Conservation (phyloP, 2,113 vertebrate species). For the Labrus mixtus region DNA sequence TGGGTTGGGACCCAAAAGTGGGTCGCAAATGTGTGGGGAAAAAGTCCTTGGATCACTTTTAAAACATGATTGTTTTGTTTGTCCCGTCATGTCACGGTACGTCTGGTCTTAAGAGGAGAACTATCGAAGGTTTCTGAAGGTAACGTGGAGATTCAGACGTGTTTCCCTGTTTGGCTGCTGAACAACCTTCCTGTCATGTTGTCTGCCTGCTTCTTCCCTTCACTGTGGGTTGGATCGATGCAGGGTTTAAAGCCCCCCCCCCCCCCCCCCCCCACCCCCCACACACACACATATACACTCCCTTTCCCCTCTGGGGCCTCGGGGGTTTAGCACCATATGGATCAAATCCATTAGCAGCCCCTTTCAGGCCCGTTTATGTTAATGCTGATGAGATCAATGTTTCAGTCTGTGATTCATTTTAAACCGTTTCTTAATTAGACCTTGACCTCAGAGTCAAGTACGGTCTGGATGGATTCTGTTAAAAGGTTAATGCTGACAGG, state of each 20-base stretch:
- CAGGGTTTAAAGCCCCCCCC: background rate
- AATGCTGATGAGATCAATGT: slow-evolving; percentile 69
- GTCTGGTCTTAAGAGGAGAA: no score
- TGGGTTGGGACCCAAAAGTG: no score
- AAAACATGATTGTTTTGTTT: no score
- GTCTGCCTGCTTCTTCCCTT: background rate
- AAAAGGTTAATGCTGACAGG: slow-evolving; percentile 26
- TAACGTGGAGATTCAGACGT: no score
- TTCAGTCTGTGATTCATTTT: slow-evolving; percentile 58
- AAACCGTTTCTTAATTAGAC: slow-evolving; percentile 65
- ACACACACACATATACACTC: slow-evolving; percentile 14
- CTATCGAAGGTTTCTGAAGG: no score
- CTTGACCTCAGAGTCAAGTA: slow-evolving; percentile 67
- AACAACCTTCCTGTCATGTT: background rate
- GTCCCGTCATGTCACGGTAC: no score
- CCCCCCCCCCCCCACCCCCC: background rate
- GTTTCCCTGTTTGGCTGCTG: background rate
- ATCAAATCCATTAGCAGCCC: slow-evolving; percentile 72
- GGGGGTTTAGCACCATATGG: slow-evolving; percentile 67
- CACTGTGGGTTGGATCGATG: slow-evolving; percentile 9
- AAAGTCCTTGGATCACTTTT: no score
- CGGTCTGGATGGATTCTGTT: slow-evolving; percentile 34
- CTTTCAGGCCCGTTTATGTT: slow-evolving; percentile 66
- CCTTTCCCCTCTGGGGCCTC: slow-evolving; percentile 17
- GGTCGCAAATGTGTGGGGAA: no score